A percentile compares a stretch with the other conserved stretches of the same genome.
These are phyloP conservation scores for Panthera uncia DNA, from an alignment of 2,113 vertebrate species.

Conservation along the genomic window DNA sequence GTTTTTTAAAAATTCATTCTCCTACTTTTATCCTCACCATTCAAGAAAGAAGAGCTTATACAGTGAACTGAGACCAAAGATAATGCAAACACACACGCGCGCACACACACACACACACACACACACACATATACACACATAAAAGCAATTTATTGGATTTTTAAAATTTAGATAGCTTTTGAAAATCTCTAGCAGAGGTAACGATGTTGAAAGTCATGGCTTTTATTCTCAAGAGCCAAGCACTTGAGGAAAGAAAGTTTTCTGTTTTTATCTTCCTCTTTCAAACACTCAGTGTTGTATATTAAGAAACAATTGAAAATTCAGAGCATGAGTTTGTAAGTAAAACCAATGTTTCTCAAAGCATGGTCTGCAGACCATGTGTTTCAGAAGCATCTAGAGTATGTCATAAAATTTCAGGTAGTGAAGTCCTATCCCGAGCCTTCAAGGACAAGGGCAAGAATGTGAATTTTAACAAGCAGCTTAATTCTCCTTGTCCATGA, in stretches of 20 bases:
- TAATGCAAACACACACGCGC: not conserved
- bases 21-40: not conserved
- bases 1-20: not conserved
- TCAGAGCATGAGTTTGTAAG: not conserved
- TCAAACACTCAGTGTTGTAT: not conserved
- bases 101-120: too few species aligned
- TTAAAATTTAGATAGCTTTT: not conserved
- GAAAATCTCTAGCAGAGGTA: not conserved
- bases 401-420: not conserved
- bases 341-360: slow-evolving; percentile 7
- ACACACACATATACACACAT: too few species aligned
- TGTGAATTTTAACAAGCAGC: not conserved
- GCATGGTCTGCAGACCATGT: not conserved
- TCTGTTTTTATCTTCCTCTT: slow-evolving; percentile 43
- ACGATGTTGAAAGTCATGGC: slow-evolving; percentile 27
- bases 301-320: slow-evolving; percentile 37
- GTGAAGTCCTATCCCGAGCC: not conserved
- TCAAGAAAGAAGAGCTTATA: not conserved
- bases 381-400: not conserved
- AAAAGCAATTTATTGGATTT: not conserved
- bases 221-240: slow-evolving; percentile 36
- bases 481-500: not conserved
- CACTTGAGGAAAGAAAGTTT: not conserved
- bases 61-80: not conserved
- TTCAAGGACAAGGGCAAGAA: not conserved